phyloP scores from a whole-genome alignment of 2,797 vertebrate species.

The Cossypha caffra region DNA sequence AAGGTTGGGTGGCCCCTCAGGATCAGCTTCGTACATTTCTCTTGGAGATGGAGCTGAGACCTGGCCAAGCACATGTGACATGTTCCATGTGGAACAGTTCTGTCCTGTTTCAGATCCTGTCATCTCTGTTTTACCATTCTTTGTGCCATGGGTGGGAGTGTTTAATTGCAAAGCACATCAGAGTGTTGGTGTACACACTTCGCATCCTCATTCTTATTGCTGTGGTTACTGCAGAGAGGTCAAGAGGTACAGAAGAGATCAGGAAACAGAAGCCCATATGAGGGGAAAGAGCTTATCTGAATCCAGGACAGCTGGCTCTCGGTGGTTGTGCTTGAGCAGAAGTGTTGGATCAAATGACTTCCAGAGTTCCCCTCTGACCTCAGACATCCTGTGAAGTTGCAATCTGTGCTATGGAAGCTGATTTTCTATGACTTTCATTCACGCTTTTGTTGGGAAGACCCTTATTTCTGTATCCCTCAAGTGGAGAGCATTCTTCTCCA shows the following conservation, averaged over 20 bases:
- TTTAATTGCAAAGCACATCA: background rate
- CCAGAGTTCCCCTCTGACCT: background rate
- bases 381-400: background rate
- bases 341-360: background rate
- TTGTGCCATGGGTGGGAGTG: rapidly evolving
- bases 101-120: background rate
- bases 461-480: background rate
- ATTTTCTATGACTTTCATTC: background rate
- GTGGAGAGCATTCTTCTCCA: background rate
- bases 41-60: background rate
- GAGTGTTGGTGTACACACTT: background rate
- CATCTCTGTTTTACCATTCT: rapidly evolving
- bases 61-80: background rate
- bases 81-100: background rate
- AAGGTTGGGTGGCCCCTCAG: background rate
- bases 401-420: background rate
- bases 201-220: background rate
- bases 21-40: background rate
- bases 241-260: background rate
- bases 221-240: background rate
- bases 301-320: rapidly evolving
- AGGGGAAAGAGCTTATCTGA: background rate
- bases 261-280: rapidly evolving
- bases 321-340: background rate
- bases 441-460: rapidly evolving